These are phyloP conservation scores for Xylocampa areola DNA, from an alignment of 2,888 invertebrate genomes.

Conservation along the genomic window DNA sequence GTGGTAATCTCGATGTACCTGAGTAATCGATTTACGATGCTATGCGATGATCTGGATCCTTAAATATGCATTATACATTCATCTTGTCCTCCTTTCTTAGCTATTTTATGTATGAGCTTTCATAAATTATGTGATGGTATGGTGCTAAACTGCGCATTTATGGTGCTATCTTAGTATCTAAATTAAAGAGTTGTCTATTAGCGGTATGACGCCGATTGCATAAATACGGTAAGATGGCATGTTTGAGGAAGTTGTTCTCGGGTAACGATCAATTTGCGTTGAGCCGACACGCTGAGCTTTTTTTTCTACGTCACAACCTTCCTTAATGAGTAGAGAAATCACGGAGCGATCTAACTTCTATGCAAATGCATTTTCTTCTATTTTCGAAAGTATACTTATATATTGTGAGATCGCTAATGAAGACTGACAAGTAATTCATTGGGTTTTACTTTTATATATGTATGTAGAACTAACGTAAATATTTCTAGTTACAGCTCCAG, in stretches of 20 bases:
- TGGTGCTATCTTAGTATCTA: constrained; percentile 51
- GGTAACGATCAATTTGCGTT: constrained; percentile 80
- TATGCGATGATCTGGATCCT: constrained; percentile 51
- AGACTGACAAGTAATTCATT: constrained; percentile 63
- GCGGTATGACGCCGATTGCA: constrained; percentile 71
- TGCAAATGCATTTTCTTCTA: constrained; percentile 83
- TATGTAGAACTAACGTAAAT: constrained; percentile 15
- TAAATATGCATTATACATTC: constrained; percentile 41
- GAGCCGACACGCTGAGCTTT: constrained; percentile 62
- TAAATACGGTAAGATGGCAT: constrained; percentile 71
- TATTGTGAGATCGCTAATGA: constrained; percentile 71
- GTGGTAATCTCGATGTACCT: constrained; percentile 57
- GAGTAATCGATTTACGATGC: constrained; percentile 59
- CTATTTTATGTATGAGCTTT: constrained; percentile 34
- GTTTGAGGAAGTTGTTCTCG: constrained; percentile 75
- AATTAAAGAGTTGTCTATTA: constrained; percentile 61
- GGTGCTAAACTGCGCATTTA: constrained; percentile 39
- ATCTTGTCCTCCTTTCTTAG: constrained; percentile 41
- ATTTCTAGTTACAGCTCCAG: constrained; percentile 6
- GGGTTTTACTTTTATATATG: constrained; percentile 64
- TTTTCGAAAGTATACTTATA: constrained; percentile 77
- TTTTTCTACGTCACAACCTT: constrained; percentile 73
- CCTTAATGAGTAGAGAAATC: constrained; percentile 86
- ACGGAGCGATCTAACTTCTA: constrained; percentile 75
- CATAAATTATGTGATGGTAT: constrained; percentile 38